These are phyloP conservation scores for Drosophila subobscura DNA, from an alignment of 1,140 invertebrate species.

Conservation along the genomic window DNA sequence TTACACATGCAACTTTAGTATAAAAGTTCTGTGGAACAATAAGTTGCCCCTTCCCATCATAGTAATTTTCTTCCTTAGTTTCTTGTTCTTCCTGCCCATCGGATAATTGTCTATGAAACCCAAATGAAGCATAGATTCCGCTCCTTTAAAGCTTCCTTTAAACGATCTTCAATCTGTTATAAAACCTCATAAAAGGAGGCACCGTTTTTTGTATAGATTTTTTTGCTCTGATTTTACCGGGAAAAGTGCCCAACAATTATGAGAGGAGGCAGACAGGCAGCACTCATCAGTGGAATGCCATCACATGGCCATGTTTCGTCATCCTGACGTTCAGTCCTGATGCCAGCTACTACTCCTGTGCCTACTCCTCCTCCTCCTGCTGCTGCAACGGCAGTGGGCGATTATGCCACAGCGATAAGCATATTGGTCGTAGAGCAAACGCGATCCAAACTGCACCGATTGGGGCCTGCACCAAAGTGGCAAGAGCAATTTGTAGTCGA, in stretches of 20 bases:
- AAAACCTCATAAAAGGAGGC: slow-evolving; percentile 4
- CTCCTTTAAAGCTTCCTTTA: no score
- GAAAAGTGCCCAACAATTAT: slow-evolving; percentile 32
- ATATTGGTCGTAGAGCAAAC: slow-evolving; percentile 55
- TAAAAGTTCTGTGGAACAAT: no score
- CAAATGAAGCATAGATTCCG: no score
- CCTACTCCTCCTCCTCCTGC: slow-evolving; percentile 10
- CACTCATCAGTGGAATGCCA: slow-evolving; percentile 13
- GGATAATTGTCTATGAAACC: no score
- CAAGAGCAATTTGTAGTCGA: slow-evolving; percentile 78
- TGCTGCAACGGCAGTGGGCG: slow-evolving; percentile 14
- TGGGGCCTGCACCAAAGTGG: slow-evolving; percentile 67
- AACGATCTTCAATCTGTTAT: slow-evolving; percentile 2
- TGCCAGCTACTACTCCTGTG: no score
- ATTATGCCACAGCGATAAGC: slow-evolving; percentile 69
- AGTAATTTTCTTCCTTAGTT: no score
- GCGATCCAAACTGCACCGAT: slow-evolving; percentile 41
- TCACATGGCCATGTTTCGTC: slow-evolving; percentile 22
- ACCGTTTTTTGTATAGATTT: slow-evolving; percentile 22
- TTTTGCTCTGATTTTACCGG: slow-evolving; percentile 18
- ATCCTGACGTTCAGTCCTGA: slow-evolving; percentile 8
- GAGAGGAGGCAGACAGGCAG: slow-evolving; percentile 16
- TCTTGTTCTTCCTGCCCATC: no score
- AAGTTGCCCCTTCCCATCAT: no score
- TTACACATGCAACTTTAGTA: no score